A percentile compares a stretch with the other conserved stretches of the same genome.
Evolutionary conservation across 2,888 invertebrate species (phyloP).

Genomic region (Lypha dubia): DNA sequence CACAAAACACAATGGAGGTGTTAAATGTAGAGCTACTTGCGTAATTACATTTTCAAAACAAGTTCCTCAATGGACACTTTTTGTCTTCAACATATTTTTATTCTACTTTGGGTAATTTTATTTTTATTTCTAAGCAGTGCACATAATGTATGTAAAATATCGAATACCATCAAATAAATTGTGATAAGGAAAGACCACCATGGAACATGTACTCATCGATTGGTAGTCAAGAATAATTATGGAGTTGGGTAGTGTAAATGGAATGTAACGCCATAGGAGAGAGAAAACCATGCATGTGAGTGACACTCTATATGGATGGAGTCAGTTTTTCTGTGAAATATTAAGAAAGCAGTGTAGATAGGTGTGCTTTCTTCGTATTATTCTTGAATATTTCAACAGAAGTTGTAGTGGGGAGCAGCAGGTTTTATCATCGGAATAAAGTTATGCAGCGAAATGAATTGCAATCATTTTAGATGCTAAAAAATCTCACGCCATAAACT

Average conservation of each 20-base stretch:
- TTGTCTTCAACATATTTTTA: slow-evolving; percentile 33
- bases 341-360: too few species aligned
- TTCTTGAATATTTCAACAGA: too few species aligned
- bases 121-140: slow-evolving; percentile 3
- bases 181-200: slow-evolving; percentile 59
- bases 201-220: background rate
- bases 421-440: too few species aligned
- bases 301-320: too few species aligned
- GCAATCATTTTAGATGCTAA: too few species aligned
- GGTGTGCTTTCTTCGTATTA: too few species aligned
- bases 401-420: background rate
- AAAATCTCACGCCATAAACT: too few species aligned
- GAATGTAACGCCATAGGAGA: too few species aligned
- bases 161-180: slow-evolving; percentile 34
- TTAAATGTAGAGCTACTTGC: slow-evolving; percentile 64
- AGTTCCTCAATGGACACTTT: slow-evolving; percentile 55
- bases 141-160: slow-evolving; percentile 37
- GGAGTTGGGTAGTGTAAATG: too few species aligned
- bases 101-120: slow-evolving; percentile 36
- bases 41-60: slow-evolving; percentile 64
- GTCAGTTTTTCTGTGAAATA: too few species aligned
- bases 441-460: too few species aligned
- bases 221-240: background rate
- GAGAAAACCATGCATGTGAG: too few species aligned
- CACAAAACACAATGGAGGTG: slow-evolving; percentile 56